phyloP scores from a whole-genome alignment of 2,797 vertebrate genomes.

The Sebastes ruberrimus region DNA sequence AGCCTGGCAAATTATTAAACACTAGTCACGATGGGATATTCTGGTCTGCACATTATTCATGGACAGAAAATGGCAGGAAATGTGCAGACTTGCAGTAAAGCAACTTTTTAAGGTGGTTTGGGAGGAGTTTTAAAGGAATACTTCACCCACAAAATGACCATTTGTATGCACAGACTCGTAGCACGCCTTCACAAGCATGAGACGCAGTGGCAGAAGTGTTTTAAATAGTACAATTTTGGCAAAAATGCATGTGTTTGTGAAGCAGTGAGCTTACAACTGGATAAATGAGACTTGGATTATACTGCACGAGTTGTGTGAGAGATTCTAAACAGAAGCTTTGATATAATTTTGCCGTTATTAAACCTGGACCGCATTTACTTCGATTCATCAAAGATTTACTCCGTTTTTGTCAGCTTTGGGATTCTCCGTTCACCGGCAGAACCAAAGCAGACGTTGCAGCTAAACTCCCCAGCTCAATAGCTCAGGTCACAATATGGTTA shows the following conservation, averaged over 20 bases:
- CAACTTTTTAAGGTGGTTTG: neutral
- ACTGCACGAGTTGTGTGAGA: neutral
- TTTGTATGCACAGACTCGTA: neutral
- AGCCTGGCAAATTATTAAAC: conserved; percentile 6
- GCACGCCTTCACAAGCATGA: neutral
- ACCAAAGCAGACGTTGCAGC: neutral
- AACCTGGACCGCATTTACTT: neutral
- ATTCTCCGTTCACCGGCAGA: neutral
- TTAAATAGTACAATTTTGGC: neutral
- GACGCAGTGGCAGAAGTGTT: neutral
- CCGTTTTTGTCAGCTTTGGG: neutral
- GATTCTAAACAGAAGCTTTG: neutral
- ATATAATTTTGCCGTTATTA: neutral
- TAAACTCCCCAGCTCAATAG: too few species aligned
- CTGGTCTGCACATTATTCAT: neutral
- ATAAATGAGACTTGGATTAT: neutral
- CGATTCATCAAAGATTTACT: neutral
- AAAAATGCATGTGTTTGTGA: neutral
- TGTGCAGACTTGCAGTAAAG: neutral
- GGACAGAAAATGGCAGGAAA: neutral
- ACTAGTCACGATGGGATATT: neutral
- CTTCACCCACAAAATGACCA: neutral
- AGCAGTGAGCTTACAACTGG: neutral
- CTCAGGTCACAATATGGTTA: too few species aligned
- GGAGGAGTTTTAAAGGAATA: neutral